phyloP scores from a whole-genome alignment of 2,888 invertebrate species.

The Molorchus minor region DNA sequence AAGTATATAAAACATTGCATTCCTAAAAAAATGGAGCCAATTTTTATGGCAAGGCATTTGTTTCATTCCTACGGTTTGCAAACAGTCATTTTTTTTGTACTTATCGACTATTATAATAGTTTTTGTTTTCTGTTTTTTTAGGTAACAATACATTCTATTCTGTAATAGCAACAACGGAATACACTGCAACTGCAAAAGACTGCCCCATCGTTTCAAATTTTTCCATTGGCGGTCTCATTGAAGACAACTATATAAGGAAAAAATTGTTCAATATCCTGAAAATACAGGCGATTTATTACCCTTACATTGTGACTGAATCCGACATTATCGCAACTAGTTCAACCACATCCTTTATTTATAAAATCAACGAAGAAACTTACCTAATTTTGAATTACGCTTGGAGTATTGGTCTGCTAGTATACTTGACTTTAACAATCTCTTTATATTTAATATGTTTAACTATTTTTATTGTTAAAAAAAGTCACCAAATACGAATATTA shows the following conservation, averaged over 20 bases:
- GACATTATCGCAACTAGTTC: background rate
- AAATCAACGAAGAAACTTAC: background rate
- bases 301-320: background rate
- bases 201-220: background rate
- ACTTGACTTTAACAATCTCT: background rate
- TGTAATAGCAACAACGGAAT: background rate
- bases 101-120: background rate
- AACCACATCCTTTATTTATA: background rate
- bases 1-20: background rate
- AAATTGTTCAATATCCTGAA: background rate
- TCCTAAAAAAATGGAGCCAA: background rate
- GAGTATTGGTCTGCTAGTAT: background rate
- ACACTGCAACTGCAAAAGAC: background rate
- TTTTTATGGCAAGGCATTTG: too few relatives aligned
- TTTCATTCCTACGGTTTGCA: too few relatives aligned
- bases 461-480: background rate
- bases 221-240: background rate
- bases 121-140: too few relatives aligned
- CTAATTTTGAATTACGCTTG: background rate
- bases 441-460: background rate
- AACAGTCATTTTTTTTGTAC: too few relatives aligned
- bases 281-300: background rate
- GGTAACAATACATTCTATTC: background rate
- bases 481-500: background rate
- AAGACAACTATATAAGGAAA: background rate